A percentile compares a stretch with the other conserved stretches of the same genome.
Evolutionary conservation across 2,113 vertebrate genomes (phyloP).

Genomic region (Petaurus breviceps): DNA sequence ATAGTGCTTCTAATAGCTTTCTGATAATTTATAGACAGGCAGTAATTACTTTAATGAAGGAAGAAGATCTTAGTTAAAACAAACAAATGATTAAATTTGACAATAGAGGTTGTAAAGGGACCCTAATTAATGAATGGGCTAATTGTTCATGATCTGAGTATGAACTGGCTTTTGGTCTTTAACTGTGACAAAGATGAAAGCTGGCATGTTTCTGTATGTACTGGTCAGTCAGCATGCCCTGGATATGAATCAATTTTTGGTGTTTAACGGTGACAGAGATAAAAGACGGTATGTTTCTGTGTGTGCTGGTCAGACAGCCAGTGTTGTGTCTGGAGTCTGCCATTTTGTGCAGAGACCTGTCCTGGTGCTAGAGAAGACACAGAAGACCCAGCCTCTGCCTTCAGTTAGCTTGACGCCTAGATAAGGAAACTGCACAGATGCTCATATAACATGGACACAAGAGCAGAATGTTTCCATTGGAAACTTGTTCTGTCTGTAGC

Average conservation of each 20-base stretch:
- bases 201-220: background rate
- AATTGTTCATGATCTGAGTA: conserved; percentile 34
- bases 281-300: background rate
- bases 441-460: background rate
- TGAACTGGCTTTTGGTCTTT: conserved; percentile 7
- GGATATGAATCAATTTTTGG: conserved; percentile 10
- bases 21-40: conserved; percentile 44
- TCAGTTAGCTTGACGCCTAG: background rate
- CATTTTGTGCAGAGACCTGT: background rate
- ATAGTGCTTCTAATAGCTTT: conserved; percentile 35
- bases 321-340: background rate
- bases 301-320: background rate
- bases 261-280: background rate
- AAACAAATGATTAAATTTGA: conserved; percentile 56
- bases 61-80: conserved; percentile 54
- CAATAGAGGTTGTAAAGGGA: conserved; percentile 37
- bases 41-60: conserved; percentile 56
- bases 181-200: background rate
- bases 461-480: background rate
- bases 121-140: conserved; percentile 46
- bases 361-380: background rate
- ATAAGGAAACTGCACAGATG: background rate
- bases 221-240: background rate
- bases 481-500: background rate
- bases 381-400: background rate